A percentile compares a stretch with the other conserved stretches of the same genome.
phyloP scores from a whole-genome alignment of 2,888 invertebrate species.

The Clepsis dumicolana region DNA sequence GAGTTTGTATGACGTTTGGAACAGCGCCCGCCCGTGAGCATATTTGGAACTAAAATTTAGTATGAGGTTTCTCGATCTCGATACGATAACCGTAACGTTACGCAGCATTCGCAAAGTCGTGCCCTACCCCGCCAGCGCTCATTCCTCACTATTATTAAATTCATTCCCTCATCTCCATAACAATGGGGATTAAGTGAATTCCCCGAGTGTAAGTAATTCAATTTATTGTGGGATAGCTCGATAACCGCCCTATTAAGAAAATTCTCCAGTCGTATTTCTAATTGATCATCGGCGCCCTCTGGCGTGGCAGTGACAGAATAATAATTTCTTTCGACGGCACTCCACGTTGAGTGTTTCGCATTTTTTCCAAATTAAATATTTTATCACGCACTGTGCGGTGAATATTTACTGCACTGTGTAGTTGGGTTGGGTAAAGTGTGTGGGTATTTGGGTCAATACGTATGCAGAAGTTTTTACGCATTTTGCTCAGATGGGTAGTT shows the following conservation, averaged over 20 bases:
- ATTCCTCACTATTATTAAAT: constrained; percentile 38
- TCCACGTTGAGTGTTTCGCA: constrained; percentile 35
- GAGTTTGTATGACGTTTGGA: too few relatives aligned
- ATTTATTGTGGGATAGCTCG: constrained; percentile 61
- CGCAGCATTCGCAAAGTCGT: too few relatives aligned
- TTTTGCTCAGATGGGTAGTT: too few relatives aligned
- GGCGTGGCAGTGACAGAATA: constrained; percentile 63
- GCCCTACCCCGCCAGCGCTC: constrained; percentile 2
- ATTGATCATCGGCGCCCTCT: constrained; percentile 61
- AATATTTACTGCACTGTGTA: constrained; percentile 10
- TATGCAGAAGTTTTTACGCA: too few relatives aligned
- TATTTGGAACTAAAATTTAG: too few relatives aligned
- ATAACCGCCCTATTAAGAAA: constrained; percentile 67
- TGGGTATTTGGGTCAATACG: too few relatives aligned
- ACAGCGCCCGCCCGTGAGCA: too few relatives aligned
- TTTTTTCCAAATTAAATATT: constrained; percentile 59
- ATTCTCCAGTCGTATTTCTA: constrained; percentile 66
- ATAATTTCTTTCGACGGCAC: constrained; percentile 55
- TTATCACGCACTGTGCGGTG: constrained; percentile 25
- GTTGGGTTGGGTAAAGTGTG: too few relatives aligned
- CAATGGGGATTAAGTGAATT: constrained; percentile 63
- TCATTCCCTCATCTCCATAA: constrained; percentile 47
- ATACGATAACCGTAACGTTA: too few relatives aligned
- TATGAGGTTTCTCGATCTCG: too few relatives aligned
- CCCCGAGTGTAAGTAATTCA: constrained; percentile 62